These are phyloP conservation scores for Schizotus pectinicornis DNA, from an alignment of 2,888 invertebrate genomes.

Conservation along the genomic window DNA sequence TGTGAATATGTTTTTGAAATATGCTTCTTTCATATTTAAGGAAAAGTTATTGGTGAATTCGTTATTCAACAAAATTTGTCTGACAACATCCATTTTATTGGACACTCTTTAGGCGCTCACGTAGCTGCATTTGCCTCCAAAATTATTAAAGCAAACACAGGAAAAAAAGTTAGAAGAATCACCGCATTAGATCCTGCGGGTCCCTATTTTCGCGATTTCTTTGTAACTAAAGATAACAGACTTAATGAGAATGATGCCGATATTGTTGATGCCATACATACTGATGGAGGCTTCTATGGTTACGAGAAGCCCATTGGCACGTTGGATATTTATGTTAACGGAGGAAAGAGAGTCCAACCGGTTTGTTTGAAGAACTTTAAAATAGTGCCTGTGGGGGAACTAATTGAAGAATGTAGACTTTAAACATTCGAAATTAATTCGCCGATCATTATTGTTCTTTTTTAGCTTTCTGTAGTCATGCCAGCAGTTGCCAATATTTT, in stretches of 20 bases:
- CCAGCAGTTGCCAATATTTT: conserved; percentile 40
- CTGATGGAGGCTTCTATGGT: conserved; percentile 62
- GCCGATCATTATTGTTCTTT: conserved; percentile 15
- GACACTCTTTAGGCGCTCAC: conserved; percentile 53
- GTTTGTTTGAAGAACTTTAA: conserved; percentile 6
- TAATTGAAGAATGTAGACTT: conserved; percentile 17
- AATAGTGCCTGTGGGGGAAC: conserved; percentile 7
- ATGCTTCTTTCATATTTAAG: conserved; percentile 25
- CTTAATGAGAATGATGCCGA: conserved; percentile 63
- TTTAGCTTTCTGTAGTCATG: conserved; percentile 44
- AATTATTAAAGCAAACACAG: conserved; percentile 34
- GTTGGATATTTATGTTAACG: conserved; percentile 66
- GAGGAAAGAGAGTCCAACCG: conserved; percentile 63
- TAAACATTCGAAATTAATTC: background rate
- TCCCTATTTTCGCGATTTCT: conserved; percentile 43
- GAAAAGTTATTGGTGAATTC: conserved; percentile 42
- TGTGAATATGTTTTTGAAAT: background rate
- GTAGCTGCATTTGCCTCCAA: conserved; percentile 49
- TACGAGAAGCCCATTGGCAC: conserved; percentile 63
- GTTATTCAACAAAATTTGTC: conserved; percentile 36
- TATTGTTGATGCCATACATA: conserved; percentile 68
- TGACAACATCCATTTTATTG: conserved; percentile 46
- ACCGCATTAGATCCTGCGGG: conserved; percentile 64
- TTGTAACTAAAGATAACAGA: conserved; percentile 55
- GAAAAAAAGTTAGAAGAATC: conserved; percentile 53